These are phyloP conservation scores for Sparidentex hasta DNA, from an alignment of 2,797 vertebrate genomes.

Conservation along the genomic window DNA sequence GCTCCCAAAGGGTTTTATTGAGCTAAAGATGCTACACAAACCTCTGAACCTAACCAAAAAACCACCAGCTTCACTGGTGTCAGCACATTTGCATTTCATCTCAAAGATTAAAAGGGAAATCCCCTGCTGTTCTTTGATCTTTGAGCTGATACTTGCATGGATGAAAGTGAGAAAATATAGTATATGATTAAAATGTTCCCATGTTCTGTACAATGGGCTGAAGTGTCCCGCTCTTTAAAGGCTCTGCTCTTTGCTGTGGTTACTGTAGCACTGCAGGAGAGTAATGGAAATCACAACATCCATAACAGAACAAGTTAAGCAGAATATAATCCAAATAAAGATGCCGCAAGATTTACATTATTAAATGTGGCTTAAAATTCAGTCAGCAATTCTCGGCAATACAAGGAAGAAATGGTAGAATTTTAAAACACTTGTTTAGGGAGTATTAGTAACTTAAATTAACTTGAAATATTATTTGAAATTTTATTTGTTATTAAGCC, in stretches of 20 bases:
- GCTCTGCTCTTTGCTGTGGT: background rate
- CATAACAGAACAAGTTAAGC: background rate
- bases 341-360: background rate
- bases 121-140: conserved; percentile 7
- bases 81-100: conserved; percentile 25
- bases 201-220: background rate
- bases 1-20: conserved; percentile 11
- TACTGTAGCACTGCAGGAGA: background rate
- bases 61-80: background rate
- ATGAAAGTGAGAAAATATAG: background rate
- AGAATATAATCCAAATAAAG: background rate
- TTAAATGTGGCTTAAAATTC: background rate
- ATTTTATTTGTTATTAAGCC: too few species aligned
- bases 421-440: too few species aligned
- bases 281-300: background rate
- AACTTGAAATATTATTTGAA: too few species aligned
- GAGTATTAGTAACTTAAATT: too few species aligned
- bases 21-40: background rate
- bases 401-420: background rate
- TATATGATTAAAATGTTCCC: background rate
- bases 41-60: background rate
- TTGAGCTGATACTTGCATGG: background rate
- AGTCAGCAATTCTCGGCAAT: too few species aligned
- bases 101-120: conserved; percentile 21
- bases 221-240: background rate